Base-by-base conservation (phyloP, 2,888 invertebrate species). In the Lepidocyrtinus sp. region DNA sequence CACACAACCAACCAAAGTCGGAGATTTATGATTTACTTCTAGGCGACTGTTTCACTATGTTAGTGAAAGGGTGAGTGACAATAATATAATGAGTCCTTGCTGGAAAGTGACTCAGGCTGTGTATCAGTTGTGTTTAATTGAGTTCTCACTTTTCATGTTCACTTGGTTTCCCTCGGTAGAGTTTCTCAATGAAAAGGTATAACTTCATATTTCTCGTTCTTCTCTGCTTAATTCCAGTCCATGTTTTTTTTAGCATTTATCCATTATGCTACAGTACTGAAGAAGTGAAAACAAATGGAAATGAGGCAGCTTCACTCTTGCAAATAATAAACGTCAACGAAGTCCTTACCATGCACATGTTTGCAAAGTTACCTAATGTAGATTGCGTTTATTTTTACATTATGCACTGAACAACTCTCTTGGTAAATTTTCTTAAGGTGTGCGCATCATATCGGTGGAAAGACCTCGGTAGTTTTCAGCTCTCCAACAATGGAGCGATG, bases 1-100 rank as follows among this genome's bases (percentile, higher is more conserved):
- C n/a, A 61, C 61, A 12, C 36, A 36, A 12, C 12, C 36, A 36
- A 64, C 64, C 62, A 68, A 68, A 76, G 68, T 76, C 68, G 68
- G 81, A 73, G 76, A 81, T 81, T 81, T 76, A 81, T 73, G 76
- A 81, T 81, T 81, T 73, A 73, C 73, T 75, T 76, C n/a, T n/a
- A n/a, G n/a, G n/a, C n/a, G n/a, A n/a, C 69, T 76, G 63, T 59
- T 36, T 36, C 5, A 12, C 5, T 36, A 7, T 5, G 36, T 12
- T 36, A 12, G 36, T 36, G 5, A 12, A 12, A 7, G 67, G 59
- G 73, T 72, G 76, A 81, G 81, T 81, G 81, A 76, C 81, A 81
- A 81, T 81, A 81, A 81, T 81, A 75, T 81, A 81, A 81, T 81
- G 81, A 81, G 67, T 75, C 63, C 68, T 75, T 71, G 46, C 65